Evolutionary conservation across 2,113 vertebrate genomes (phyloP), one percentile per base, ranked within the genome.

Genomic region (Chaetura pelagica): DNA sequence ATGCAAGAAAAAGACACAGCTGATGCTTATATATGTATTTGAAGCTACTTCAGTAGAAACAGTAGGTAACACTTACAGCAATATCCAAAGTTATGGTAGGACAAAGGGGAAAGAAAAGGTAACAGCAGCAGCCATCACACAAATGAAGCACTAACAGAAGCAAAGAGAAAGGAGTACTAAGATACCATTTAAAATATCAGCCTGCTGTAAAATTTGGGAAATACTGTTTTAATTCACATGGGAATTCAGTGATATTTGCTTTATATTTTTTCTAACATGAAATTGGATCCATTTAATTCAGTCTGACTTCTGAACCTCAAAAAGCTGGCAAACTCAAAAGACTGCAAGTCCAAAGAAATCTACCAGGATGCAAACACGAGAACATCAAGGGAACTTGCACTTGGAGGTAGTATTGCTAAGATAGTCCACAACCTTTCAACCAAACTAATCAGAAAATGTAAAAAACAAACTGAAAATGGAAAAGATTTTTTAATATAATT

Each of bases 41-140:
- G 69, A 82, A 95, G 85, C 69, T 89, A 48, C 66, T 57, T 59
- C 77, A 66, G 90, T 22, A 83, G 85, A 75, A 82, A 67, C 96
- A 93, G 92, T 84, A 89, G 82, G 94, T 75, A 93, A 67, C 51
- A 46, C 57, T 82, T 55, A 69, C 48, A 78, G 81, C 72, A 54
- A 76, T 12, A 76, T 35, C 54, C 66, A 40, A 89, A 94, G 54
- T 54, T 85, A 52, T 29, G 40, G 51, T 10, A 93, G 61, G 68
- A 90, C 34, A 85, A 87, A 92, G 15, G 16, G 20, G 12, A 8
- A 1, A 2, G 26, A 48, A 67, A 79, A 51, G 13, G 46, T 27
- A 69, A 66, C 30, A 83, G 54, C 57, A 92, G 46, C 29, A 42
- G 23, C 62, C 57, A 29, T 77, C 71, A 63, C 44, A 87, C 32